Evolutionary conservation across 2,113 vertebrate species (phyloP), one percentile per base, ranked within the genome.

Genomic region (Ancistrus triradiatus): DNA sequence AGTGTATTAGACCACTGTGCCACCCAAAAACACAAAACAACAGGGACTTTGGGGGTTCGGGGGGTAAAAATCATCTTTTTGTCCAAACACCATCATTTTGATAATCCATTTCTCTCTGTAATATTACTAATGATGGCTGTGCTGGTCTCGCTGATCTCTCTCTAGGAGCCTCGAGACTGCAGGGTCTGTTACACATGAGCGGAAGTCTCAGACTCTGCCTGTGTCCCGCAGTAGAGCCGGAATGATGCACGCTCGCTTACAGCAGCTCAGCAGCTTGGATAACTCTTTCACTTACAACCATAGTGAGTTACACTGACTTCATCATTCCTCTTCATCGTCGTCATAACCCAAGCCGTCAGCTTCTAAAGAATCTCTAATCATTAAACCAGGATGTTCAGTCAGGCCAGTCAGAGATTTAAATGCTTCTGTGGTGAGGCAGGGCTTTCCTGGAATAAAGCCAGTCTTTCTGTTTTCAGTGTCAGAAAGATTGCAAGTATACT

Each of bases 401-500:
- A n/a, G n/a, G n/a, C n/a, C n/a, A n/a, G 13, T 44, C 55, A 14
- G 50, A 42, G 22, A 24, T 44, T 8, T 15, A 4, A 7, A 15
- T 31, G 51, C 11, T 72, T 59, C 33, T 47, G 19, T 43, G n/a
- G 10, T 75, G 63, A 66, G 58, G 28, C 73, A 10, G 10, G 62
- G 61, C 31, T 75, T 40, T 72, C 42, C 59, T 7, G 48, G 61
- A 93, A 93, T 88, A 66, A 90, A 92, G 86, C 89, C 86, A 84
- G 88, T 88, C 88, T 97, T 91, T 97, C 85, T 98, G 89, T 94
- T 97, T 97, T 91, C 93, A 97, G 93, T 92, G 92, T 97, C 89
- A 95, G 92, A 95, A 97, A 97, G 85, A 93, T 97, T 91, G 95
- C 93, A 91, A 97, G 93, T 94, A n/a, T n/a, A n/a, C n/a, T 97